Conservation (phyloP, 1,140 invertebrate species). For the Diorhabda carinulata region DNA sequence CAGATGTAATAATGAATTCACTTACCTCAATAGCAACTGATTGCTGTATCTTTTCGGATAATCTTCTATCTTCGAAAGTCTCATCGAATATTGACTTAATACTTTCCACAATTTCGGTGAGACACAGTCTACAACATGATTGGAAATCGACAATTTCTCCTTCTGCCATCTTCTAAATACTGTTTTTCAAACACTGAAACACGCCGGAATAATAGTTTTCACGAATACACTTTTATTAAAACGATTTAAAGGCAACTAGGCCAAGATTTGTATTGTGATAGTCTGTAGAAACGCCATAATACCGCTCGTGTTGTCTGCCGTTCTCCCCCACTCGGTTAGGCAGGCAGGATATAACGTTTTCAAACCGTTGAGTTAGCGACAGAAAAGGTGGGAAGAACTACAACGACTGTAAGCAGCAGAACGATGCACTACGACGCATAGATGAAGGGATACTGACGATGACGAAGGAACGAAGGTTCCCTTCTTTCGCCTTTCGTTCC, state of each 20-base stretch:
- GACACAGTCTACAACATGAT: slow-evolving; percentile 41
- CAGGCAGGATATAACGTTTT: slow-evolving; percentile 13
- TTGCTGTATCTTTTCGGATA: slow-evolving; percentile 35
- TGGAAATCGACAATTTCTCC: slow-evolving; percentile 29
- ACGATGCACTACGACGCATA: slow-evolving; percentile 1
- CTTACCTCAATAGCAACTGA: slow-evolving; percentile 38
- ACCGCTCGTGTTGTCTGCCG: slow-evolving; percentile 8
- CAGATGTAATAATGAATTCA: slow-evolving; percentile 13
- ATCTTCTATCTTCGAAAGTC: slow-evolving; percentile 19
- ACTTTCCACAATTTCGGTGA: slow-evolving; percentile 35
- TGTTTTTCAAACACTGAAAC: neutral
- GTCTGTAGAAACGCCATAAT: slow-evolving; percentile 15
- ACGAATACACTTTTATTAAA: neutral
- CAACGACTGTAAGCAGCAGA: slow-evolving; percentile 1
- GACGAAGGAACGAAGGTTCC: neutral
- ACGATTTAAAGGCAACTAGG: slow-evolving; percentile 6
- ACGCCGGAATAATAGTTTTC: neutral
- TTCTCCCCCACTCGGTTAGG: slow-evolving; percentile 7
- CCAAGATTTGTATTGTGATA: slow-evolving; percentile 6
- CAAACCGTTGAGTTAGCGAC: slow-evolving; percentile 4
- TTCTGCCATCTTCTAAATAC: neutral
- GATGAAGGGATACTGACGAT: slow-evolving; percentile 12
- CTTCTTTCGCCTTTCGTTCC: neutral
- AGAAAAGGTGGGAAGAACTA: slow-evolving; percentile 9
- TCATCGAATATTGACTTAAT: slow-evolving; percentile 40